phyloP scores from a whole-genome alignment of 2,888 invertebrate species.

The Polyommatus iphigenia region DNA sequence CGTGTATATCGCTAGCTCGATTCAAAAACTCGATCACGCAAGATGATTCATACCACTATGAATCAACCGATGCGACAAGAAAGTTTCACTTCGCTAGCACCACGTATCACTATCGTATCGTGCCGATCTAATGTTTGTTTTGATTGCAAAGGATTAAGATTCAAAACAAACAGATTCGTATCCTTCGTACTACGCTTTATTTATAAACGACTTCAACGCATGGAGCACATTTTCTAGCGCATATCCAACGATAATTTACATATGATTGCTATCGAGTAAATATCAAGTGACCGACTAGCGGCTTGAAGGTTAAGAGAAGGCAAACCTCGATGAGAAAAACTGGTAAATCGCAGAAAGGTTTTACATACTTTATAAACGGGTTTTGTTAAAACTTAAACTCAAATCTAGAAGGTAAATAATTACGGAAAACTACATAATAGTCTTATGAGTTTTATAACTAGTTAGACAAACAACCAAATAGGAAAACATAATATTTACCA shows the following conservation, averaged over 20 bases:
- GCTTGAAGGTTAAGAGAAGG: slow-evolving; percentile 52
- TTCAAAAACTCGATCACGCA: slow-evolving; percentile 78
- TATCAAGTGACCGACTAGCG: slow-evolving; percentile 32
- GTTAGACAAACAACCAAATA: neutral
- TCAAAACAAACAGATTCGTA: neutral
- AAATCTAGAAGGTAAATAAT: neutral
- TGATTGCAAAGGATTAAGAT: neutral
- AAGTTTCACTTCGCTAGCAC: slow-evolving; percentile 50
- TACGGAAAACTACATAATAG: neutral
- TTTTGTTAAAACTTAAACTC: slow-evolving; percentile 11
- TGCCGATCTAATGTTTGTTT: neutral
- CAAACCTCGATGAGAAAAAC: slow-evolving; percentile 53
- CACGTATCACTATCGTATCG: neutral
- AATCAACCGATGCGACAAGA: slow-evolving; percentile 67
- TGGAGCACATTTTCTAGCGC: slow-evolving; percentile 14
- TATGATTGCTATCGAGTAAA: slow-evolving; percentile 27
- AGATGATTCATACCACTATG: slow-evolving; percentile 74
- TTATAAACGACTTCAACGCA: neutral
- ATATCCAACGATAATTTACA: slow-evolving; percentile 30
- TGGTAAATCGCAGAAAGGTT: slow-evolving; percentile 47
- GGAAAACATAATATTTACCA: slow-evolving; percentile 9
- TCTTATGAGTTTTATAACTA: neutral
- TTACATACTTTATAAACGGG: slow-evolving; percentile 34
- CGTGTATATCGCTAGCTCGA: slow-evolving; percentile 71
- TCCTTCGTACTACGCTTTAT: neutral